phyloP scores from a whole-genome alignment of 2,797 vertebrate species.

The Oreochromis mossambicus region DNA sequence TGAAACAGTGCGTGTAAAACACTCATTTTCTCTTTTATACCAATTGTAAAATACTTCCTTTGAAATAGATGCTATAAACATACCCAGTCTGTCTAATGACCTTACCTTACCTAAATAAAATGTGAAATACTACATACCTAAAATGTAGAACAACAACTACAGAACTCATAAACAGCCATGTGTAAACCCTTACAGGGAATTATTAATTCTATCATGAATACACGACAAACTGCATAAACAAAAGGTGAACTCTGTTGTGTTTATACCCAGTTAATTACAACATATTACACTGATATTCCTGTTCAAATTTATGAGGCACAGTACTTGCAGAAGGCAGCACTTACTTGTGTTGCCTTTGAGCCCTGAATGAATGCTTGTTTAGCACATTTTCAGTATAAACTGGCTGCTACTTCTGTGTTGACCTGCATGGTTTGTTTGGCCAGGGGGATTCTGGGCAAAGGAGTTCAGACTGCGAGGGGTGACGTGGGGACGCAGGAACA shows the following conservation, averaged over 20 bases:
- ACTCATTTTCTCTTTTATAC: neutral
- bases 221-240: neutral
- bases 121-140: neutral
- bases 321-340: neutral
- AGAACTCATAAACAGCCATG: neutral
- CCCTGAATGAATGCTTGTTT: conserved; percentile 33
- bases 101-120: neutral
- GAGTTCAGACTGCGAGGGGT: conserved; percentile 34
- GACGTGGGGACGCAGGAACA: conserved; percentile 44
- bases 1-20: neutral
- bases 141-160: neutral
- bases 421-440: conserved; percentile 48
- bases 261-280: neutral
- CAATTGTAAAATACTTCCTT: neutral
- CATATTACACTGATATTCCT: neutral
- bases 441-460: conserved; percentile 31
- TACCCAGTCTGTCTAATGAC: neutral
- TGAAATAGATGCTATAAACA: neutral
- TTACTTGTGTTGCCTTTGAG: conserved; percentile 1
- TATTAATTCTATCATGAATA: neutral
- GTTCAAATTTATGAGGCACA: neutral
- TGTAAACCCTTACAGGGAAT: neutral
- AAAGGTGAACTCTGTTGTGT: neutral
- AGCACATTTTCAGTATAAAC: conserved; percentile 36
- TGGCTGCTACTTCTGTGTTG: conserved; percentile 30